These are phyloP conservation scores for Theristicus caerulescens DNA, from an alignment of 2,113 vertebrate genomes.

Conservation along the genomic window DNA sequence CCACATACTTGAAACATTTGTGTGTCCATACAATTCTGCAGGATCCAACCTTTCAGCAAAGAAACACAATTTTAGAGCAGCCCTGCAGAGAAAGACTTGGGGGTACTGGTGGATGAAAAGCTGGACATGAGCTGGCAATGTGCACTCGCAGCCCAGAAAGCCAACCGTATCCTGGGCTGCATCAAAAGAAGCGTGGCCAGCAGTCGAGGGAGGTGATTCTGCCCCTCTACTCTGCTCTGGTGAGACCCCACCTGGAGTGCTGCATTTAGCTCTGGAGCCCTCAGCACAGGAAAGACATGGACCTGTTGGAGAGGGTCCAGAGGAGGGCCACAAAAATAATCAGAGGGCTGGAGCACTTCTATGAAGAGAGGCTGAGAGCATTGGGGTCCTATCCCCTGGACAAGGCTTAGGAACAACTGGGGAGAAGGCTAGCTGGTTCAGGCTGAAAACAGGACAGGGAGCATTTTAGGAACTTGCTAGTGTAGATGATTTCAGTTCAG, in stretches of 20 bases:
- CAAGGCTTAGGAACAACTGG: background rate
- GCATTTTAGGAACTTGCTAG: background rate
- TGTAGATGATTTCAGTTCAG: background rate
- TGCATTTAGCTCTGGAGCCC: background rate
- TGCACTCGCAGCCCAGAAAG: background rate
- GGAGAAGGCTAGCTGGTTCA: background rate
- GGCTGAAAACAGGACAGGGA: background rate
- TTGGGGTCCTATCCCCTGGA: background rate
- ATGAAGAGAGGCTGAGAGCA: background rate
- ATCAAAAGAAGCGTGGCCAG: rapidly evolving
- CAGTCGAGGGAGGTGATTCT: background rate
- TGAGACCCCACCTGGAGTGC: background rate
- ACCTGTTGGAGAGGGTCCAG: background rate
- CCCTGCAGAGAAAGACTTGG: background rate
- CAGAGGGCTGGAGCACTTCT: background rate
- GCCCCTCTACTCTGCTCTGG: background rate
- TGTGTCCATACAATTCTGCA: background rate
- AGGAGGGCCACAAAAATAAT: background rate
- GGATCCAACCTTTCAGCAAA: background rate
- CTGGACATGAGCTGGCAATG: background rate
- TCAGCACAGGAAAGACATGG: background rate
- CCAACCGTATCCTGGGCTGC: background rate
- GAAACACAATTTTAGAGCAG: background rate
- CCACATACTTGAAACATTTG: background rate
- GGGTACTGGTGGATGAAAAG: background rate